Evolutionary conservation across 1,140 invertebrate species (phyloP), one percentile per base, ranked within the genome.

Genomic region (Solen grandis): DNA sequence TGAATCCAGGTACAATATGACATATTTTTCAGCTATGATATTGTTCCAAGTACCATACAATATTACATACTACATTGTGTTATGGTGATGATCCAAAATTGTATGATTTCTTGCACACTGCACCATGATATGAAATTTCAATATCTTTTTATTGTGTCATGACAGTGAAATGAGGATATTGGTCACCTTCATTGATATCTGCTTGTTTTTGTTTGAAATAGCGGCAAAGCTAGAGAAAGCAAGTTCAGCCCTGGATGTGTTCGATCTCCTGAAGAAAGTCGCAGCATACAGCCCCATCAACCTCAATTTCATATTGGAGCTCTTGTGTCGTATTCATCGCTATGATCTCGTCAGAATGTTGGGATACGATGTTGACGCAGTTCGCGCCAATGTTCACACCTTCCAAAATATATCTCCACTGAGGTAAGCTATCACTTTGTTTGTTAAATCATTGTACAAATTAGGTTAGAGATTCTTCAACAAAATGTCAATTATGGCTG

Each of bases 281-380:
- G 19, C 41, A 2, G 22, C 69, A n/a, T 66, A 69, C 35, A 65
- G 57, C 22, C 1, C 10, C 4, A 68, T 69, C 65, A 78, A 78
- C 69, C 3, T 68, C 2, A 54, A 78, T 29, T 59, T 59, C 31
- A 36, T 78, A 19, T 35, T 78, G 3, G 75, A 78, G 22, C 46
- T 41, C n/a, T 27, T 78, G 0, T 63, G 50, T 14, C 52, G 75
- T 3, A 36, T 78, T 5, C 75, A 78, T 52, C 52, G 75, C 54
- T 60, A 54, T 41, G 75, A 78, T 60, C 65, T 78, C 5, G 31
- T 78, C 4, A 57, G 25, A 41, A 68, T 60, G 33, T 38, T 78
- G 0, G 75, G 65, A 29, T 59, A 66, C 29, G 19, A 55, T 2
- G 46, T 29, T 0, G 63, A 68, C 13, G 63, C 31, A 2, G 75